These are phyloP conservation scores for Rostratula benghalensis DNA, from an alignment of 2,113 vertebrate species.

Conservation along the genomic window DNA sequence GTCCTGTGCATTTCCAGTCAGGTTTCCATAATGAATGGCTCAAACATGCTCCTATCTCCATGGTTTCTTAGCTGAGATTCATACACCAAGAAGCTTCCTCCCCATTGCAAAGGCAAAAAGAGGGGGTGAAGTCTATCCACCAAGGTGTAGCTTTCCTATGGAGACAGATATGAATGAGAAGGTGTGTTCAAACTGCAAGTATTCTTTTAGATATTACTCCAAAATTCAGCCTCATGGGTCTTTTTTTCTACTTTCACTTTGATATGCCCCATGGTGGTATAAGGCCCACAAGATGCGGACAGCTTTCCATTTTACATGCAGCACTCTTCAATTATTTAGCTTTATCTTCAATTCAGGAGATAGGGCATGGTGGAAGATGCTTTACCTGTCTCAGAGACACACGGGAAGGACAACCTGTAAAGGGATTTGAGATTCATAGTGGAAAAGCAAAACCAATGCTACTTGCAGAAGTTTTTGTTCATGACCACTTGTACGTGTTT, in stretches of 20 bases:
- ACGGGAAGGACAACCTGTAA: neutral
- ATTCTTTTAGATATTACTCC: neutral
- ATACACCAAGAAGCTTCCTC: neutral
- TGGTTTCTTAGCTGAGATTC: neutral
- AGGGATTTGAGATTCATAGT: neutral
- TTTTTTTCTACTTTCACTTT: neutral
- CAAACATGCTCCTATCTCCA: neutral
- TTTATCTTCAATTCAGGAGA: neutral
- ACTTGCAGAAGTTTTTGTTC: neutral
- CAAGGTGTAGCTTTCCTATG: neutral
- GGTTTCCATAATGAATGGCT: neutral
- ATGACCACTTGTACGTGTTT: neutral
- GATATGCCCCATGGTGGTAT: neutral
- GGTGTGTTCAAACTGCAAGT: neutral
- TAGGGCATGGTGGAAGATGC: neutral
- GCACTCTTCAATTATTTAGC: neutral
- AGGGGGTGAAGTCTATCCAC: neutral
- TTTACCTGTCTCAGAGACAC: neutral
- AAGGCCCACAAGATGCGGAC: neutral
- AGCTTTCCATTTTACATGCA: neutral
- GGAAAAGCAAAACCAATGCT: neutral
- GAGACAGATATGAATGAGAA: neutral
- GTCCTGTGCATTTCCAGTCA: neutral
- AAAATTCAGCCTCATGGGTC: neutral
- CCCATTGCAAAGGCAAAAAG: neutral